phyloP scores from a whole-genome alignment of 2,888 invertebrate species.

The Temnothorax ravouxi region DNA sequence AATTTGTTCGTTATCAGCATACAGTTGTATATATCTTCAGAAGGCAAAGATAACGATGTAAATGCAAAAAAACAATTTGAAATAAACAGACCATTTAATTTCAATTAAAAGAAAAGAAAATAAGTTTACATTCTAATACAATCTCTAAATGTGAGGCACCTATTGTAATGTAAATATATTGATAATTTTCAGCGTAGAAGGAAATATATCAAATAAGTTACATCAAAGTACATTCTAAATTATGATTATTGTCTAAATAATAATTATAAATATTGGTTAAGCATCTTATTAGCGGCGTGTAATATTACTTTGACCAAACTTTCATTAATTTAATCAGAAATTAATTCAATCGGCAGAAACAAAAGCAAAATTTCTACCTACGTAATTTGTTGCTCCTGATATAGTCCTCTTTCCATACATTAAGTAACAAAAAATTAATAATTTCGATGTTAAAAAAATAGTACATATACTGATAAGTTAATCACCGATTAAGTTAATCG shows the following conservation, averaged over 20 bases:
- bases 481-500: background rate
- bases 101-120: background rate
- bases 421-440: background rate
- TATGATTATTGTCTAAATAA: background rate
- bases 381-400: background rate
- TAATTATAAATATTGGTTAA: background rate
- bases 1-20: conserved; percentile 9
- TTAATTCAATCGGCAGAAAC: background rate
- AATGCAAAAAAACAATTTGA: background rate
- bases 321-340: too few species aligned
- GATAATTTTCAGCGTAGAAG: background rate
- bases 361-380: background rate
- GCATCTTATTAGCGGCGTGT: background rate
- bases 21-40: background rate
- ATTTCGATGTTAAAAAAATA: background rate
- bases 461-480: background rate
- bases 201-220: too few species aligned
- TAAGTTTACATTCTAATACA: background rate
- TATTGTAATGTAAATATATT: background rate
- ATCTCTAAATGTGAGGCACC: background rate
- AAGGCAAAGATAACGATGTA: background rate
- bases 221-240: too few species aligned
- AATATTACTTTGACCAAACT: background rate
- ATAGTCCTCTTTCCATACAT: background rate
- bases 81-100: conserved; percentile 4